Evolutionary conservation across 2,797 vertebrate genomes (phyloP).

Genomic region (Neostethus bicornis): DNA sequence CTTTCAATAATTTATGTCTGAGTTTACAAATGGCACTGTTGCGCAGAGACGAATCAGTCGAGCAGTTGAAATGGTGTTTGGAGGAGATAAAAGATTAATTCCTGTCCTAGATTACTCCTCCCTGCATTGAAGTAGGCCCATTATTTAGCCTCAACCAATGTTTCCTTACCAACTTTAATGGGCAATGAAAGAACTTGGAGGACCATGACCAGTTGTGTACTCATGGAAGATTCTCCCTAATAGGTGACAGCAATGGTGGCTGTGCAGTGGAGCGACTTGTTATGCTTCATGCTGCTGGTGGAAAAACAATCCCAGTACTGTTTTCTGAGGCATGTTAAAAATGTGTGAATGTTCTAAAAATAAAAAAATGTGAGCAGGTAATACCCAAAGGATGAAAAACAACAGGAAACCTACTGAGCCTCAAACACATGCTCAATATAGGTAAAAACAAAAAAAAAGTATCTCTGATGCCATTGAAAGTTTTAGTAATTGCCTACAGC

Average conservation of each 20-base stretch:
- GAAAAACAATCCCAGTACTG: conserved; percentile 39
- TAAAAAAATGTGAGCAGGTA: background rate
- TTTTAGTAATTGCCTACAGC: background rate
- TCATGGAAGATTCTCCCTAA: conserved; percentile 67
- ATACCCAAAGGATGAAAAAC: background rate
- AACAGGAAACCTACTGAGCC: background rate
- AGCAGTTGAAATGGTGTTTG: conserved; percentile 77
- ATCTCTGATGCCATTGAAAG: background rate
- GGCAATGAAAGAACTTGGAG: conserved; percentile 68
- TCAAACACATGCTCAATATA: background rate
- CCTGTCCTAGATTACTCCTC: conserved; percentile 79
- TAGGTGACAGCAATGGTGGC: conserved; percentile 74
- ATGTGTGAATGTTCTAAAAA: conserved; percentile 4
- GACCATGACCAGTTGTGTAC: conserved; percentile 67
- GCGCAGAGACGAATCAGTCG: conserved; percentile 69
- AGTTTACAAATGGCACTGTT: conserved; percentile 81
- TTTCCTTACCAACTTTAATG: conserved; percentile 55
- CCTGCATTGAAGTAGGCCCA: conserved; percentile 67
- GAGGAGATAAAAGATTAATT: conserved; percentile 83
- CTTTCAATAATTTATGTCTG: conserved; percentile 78
- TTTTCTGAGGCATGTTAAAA: conserved; percentile 40
- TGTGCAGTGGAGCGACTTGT: conserved; percentile 54
- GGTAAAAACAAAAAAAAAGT: background rate
- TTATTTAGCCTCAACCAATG: conserved; percentile 69
- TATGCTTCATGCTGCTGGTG: conserved; percentile 63